Evolutionary conservation across 2,888 invertebrate species (phyloP).

Genomic region (Flexamia atlantica): DNA sequence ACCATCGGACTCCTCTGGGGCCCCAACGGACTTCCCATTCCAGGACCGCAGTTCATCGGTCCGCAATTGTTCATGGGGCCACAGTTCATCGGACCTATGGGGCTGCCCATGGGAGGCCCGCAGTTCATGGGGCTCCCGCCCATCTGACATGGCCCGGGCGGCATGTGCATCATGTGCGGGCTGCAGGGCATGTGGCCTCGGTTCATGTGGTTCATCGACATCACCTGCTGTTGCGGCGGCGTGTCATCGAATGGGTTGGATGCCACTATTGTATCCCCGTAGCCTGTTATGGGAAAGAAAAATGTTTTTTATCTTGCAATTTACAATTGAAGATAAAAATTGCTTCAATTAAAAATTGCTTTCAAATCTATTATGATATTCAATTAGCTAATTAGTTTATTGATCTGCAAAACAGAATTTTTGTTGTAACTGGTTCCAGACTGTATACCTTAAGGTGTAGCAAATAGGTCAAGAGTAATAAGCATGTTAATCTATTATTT

Average conservation of each 20-base stretch:
- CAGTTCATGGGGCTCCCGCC: constrained; percentile 70
- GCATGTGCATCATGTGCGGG: constrained; percentile 82
- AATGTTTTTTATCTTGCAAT: no score
- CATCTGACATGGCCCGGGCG: constrained; percentile 71
- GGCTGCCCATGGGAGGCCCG: constrained; percentile 83
- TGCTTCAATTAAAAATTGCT: no score
- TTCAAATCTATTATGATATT: no score
- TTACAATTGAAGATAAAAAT: no score
- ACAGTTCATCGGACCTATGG: constrained; percentile 84
- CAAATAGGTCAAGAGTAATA: no score
- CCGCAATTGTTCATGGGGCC: constrained; percentile 73
- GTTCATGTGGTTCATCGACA: constrained; percentile 76
- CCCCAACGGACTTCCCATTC: constrained; percentile 84
- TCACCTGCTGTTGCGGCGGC: constrained; percentile 75
- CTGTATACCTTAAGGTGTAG: no score
- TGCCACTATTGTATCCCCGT: constrained; percentile 95
- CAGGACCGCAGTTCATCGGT: constrained; percentile 76
- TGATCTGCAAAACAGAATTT: no score
- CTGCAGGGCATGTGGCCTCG: constrained; percentile 78
- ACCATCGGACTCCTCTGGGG: constrained; percentile 74
- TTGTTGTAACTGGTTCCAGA: no score
- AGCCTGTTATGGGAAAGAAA: constrained; percentile 74
- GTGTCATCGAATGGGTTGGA: constrained; percentile 97
- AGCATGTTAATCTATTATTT: no score
- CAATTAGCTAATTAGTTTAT: no score